Evolutionary conservation across 2,888 invertebrate genomes (phyloP), one percentile per base, ranked within the genome.

Genomic region (Yponomeuta malinellus): DNA sequence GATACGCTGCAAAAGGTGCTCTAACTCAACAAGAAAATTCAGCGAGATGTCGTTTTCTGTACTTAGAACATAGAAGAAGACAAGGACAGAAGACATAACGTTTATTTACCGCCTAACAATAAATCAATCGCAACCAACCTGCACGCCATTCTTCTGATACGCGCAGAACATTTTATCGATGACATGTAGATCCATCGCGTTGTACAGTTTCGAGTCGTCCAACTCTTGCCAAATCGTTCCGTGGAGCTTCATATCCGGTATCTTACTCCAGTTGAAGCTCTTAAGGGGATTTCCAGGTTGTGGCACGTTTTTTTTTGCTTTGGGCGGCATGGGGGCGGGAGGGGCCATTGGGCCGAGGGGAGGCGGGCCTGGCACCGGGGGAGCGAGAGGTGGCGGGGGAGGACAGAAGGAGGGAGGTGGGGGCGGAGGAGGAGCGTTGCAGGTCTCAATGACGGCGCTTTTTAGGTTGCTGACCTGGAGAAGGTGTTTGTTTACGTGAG

Each of bases 221-320:
- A 99, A 83, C 81, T 98, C 97, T 76, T 96, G 96, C 98, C 99
- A 99, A 73, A 99, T 96, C 0, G 99, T 99, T 10, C 98, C 98
- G 76, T 95, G 95, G 2, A 99, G 93, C 83, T 98, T 98, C 64
- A 96, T 94, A 77, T 98, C 98, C 0, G 98, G 97, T 73, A 98
- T 93, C 84, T 98, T 98, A 70, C 97, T 97, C 99, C 99, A 99
- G 91, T 99, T 99, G 92, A 99, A 98, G 71, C 98, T 98, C 87
- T 99, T 99, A 71, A 99, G 90, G 0, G 98, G 97, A 86, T 97
- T 97, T 6, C 96, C 95, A 0, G 99, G 97, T 77, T 97, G 97
- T 12, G 99, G 99, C 72, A 98, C 97, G 87, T 98, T 97, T 88
- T 97, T 98, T 85, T 95, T 95, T 29, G 93, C 91, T 69, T 93